phyloP scores from a whole-genome alignment of 2,888 invertebrate species.

The Archips crataeganus region DNA sequence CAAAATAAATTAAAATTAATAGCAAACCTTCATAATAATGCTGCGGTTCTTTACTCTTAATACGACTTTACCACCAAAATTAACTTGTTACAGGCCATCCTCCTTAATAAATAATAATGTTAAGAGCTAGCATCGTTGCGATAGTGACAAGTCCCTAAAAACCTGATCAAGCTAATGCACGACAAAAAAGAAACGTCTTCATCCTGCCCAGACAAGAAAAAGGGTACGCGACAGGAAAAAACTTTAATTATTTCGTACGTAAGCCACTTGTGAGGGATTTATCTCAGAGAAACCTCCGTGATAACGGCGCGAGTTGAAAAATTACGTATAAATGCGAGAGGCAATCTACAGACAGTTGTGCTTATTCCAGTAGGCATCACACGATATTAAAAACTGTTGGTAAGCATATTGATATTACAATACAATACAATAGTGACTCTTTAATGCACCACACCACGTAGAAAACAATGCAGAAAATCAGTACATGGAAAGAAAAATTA shows the following conservation, averaged over 20 bases:
- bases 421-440: no score
- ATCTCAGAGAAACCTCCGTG: constrained; percentile 29
- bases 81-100: no score
- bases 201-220: not conserved
- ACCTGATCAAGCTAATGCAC: not conserved
- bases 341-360: constrained; percentile 19
- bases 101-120: not conserved
- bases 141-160: not conserved
- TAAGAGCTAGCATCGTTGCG: no score
- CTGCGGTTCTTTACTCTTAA: no score
- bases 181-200: not conserved
- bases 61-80: no score
- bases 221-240: not conserved
- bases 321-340: constrained; percentile 39
- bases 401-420: no score
- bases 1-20: no score
- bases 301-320: constrained; percentile 35
- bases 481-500: no score
- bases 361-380: constrained; percentile 20
- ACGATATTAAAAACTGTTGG: not conserved
- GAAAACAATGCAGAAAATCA: no score
- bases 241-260: constrained; percentile 25
- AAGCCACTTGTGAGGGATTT: constrained; percentile 15
- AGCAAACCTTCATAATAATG: no score
- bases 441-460: no score